Evolutionary conservation across 2,113 vertebrate species (phyloP), one percentile per base, ranked within the genome.

Genomic region (Phalacrocorax carbo): DNA sequence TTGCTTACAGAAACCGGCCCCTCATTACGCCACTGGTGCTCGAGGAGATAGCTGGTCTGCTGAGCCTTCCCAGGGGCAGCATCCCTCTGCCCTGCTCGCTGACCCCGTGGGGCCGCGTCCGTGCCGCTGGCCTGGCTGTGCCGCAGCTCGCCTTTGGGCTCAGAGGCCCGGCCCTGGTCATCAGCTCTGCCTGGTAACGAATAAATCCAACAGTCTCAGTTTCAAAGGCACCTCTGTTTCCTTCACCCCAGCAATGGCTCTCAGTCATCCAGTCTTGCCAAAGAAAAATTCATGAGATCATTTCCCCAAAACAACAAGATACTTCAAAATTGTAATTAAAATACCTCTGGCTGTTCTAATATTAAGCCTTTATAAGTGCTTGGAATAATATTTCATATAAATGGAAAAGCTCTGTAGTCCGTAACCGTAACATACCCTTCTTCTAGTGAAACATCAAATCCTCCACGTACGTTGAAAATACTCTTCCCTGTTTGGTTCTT

Each of bases 1-100:
- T 27, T 0, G 0, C 49, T 46, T 69, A 17, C 21, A 64, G 62
- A 20, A 7, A 2, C 14, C 2, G 15, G 20, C 9, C 7, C 49
- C 46, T 38, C 5, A 5, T 7, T 14, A 17, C 21, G 13, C 66
- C 0, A 1, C 17, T 17, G 72, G 48, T 75, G 9, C n/a, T 17
- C 3, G 1, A 18, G 71, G 32, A 23, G 68, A 3, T 1, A 13
- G 48, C n/a, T 4, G 44, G 3, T n/a, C 2, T 4, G 42, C 70
- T 64, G 52, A 51, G 48, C 57, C 7, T 4, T 4, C 55, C 57
- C 0, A 0, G 54, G 34, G 44, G 14, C 49, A 21, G 40, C 57
- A 19, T 25, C 49, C 44, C 70, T 48, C 36, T 7, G 21, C 36
- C 54, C n/a, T 3, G 13, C 13, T 32, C 13, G 11, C 75, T 16